Evolutionary conservation across 2,888 invertebrate species (phyloP).

Genomic region (Ochropleura leucogaster): DNA sequence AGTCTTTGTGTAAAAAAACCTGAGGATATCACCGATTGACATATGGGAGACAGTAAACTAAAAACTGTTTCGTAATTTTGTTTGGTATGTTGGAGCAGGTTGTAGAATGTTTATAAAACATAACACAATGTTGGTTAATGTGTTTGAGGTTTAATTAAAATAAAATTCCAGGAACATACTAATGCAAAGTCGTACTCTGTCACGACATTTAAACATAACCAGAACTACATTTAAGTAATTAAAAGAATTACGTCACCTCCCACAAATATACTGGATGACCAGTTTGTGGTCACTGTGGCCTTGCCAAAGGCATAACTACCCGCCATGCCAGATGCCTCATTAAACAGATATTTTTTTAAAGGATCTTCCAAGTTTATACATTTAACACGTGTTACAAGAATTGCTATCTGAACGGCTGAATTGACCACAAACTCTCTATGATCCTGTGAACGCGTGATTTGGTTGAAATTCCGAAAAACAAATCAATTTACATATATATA

Average conservation of each 20-base stretch:
- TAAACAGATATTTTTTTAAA: no score
- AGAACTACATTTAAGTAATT: constrained; percentile 32
- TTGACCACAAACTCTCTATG: no score
- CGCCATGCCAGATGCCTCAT: neutral
- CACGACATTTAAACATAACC: constrained; percentile 45
- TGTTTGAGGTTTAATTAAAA: constrained; percentile 21
- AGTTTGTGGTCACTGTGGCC: constrained; percentile 9
- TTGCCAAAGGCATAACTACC: neutral
- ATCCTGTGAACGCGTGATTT: no score
- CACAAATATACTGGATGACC: neutral
- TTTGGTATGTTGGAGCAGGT: neutral
- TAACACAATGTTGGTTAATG: constrained; percentile 9
- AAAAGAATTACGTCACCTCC: constrained; percentile 17
- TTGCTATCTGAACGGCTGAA: no score
- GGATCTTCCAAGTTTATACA: no score
- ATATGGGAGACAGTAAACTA: neutral
- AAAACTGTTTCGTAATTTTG: neutral
- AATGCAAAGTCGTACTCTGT: constrained; percentile 10
- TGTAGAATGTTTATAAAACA: constrained; percentile 2
- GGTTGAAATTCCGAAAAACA: no score
- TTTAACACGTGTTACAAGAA: no score
- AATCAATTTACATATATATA: no score
- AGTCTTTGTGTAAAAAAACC: neutral
- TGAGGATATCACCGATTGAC: neutral
- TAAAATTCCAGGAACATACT: constrained; percentile 29